Evolutionary conservation across 2,113 vertebrate genomes (phyloP), one percentile per base, ranked within the genome.

Genomic region (Trachemys scripta): DNA sequence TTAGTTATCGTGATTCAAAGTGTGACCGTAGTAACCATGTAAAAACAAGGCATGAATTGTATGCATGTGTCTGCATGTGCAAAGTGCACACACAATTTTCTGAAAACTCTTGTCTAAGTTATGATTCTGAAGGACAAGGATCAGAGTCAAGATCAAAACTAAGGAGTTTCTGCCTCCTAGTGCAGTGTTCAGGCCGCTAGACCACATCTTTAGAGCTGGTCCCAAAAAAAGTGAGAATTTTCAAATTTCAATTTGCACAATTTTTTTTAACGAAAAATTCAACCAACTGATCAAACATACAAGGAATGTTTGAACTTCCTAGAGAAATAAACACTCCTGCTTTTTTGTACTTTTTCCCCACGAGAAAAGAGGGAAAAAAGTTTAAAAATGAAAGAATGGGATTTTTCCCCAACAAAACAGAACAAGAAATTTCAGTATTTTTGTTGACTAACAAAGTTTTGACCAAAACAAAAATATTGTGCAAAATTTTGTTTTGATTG

Each of bases 351-450:
- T 38, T 72, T 82, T 93, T 54, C 90, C 88, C 29, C 92, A 10
- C 14, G 47, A 88, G 25, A 85, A 59, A 88, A 90, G 76, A 8
- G 11, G 9, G 78, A 78, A 45, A 27, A 78, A 78, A 78, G 42
- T 29, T 78, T 45, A 27, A 16, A 45, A 78, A 47, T 27, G 75
- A 78, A 38, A 75, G 22, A 75, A 12, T 42, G 22, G 19, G 22
- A 24, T 42, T 76, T 45, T 76, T 2, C 20, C 72, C 22, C 20
- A 25, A 10, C 72, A 76, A 78, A 80, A 78, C 62, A 90, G 69
- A 38, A 89, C 89, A 29, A 93, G 85, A 76, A 84, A 91, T 88
- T 56, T 35, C 80, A 92, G 11, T 91, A 7, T 89, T 96, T 94
- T 92, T 19, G 59, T 85, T 51, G 80, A 69, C 17, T 56, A 69